A percentile compares a stretch with the other conserved stretches of the same genome.
These are phyloP conservation scores for Temnothorax longispinosus DNA, from an alignment of 1,140 invertebrate genomes.

Conservation along the genomic window DNA sequence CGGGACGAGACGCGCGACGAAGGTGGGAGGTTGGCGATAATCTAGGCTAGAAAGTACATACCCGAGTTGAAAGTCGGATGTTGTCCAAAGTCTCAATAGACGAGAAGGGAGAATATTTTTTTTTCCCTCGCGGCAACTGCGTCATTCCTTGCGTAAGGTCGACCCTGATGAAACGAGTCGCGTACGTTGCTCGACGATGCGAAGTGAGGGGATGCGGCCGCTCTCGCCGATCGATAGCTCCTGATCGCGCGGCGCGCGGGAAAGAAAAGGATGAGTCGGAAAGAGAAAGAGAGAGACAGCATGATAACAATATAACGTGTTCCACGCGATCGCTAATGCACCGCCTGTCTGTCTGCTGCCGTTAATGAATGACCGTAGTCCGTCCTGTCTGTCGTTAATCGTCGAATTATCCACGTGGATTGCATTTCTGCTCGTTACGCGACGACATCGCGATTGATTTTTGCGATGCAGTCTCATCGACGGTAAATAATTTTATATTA, in stretches of 20 bases:
- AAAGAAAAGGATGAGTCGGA: slow-evolving; percentile 12
- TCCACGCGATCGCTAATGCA: slow-evolving; percentile 20
- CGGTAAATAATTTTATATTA: background rate
- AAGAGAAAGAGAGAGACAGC: slow-evolving; percentile 64
- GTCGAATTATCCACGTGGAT: background rate
- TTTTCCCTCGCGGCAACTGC: background rate
- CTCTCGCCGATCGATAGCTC: slow-evolving; percentile 70
- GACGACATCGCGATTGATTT: background rate
- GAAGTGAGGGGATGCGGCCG: slow-evolving; percentile 1
- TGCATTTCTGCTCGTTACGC: background rate
- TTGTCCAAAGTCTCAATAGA: background rate
- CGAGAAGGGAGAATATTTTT: background rate
- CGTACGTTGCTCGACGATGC: background rate
- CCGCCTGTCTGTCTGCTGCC: background rate
- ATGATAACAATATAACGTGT: slow-evolving; percentile 78
- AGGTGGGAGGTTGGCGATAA: background rate
- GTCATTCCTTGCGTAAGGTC: background rate
- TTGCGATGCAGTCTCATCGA: background rate
- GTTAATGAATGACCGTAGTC: background rate
- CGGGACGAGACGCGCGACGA: slow-evolving; percentile 14
- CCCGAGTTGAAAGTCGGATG: background rate
- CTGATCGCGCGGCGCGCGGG: slow-evolving; percentile 30
- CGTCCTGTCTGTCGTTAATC: background rate
- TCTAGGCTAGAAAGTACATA: background rate
- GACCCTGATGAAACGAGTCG: slow-evolving; percentile 34